Conservation (phyloP, 2,113 vertebrate genomes). For the Archocentrus centrarchus region DNA sequence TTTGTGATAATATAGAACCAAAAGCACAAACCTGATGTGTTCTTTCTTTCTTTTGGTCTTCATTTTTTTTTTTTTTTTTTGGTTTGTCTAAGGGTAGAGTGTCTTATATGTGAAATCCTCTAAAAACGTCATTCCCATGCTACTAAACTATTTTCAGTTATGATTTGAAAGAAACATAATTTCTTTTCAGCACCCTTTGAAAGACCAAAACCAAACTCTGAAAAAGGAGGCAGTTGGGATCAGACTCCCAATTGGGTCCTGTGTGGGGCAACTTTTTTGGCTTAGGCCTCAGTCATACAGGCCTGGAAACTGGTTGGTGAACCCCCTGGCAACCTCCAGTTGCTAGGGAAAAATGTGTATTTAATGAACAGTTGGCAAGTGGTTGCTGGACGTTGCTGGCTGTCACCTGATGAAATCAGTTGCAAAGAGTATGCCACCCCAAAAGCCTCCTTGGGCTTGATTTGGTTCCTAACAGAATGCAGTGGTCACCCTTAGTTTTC, state of each 20-base stretch:
- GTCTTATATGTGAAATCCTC: too few species aligned
- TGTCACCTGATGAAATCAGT: not conserved
- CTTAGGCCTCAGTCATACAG: not conserved
- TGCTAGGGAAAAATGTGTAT: not conserved
- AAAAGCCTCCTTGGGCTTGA: not conserved
- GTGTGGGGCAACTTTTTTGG: too few species aligned
- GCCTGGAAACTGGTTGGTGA: not conserved
- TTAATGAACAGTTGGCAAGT: not conserved
- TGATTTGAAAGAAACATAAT: too few species aligned
- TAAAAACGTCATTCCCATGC: too few species aligned
- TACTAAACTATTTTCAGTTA: too few species aligned
- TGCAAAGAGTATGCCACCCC: rapidly evolving
- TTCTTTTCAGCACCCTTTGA: too few species aligned
- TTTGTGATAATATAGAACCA: constrained; percentile 11
- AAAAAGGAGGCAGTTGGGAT: too few species aligned
- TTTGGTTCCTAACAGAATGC: too few species aligned
- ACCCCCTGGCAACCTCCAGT: not conserved
- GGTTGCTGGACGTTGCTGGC: not conserved
- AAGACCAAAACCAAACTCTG: too few species aligned
- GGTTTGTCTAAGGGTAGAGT: not conserved
- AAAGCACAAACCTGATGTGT: not conserved
- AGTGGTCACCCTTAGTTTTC: not conserved
- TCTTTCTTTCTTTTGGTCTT: not conserved
- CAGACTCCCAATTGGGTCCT: too few species aligned
- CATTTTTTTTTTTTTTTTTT: not conserved